These are phyloP conservation scores for Aphaenogaster rudis DNA, from an alignment of 1,140 invertebrate species.

Conservation along the genomic window DNA sequence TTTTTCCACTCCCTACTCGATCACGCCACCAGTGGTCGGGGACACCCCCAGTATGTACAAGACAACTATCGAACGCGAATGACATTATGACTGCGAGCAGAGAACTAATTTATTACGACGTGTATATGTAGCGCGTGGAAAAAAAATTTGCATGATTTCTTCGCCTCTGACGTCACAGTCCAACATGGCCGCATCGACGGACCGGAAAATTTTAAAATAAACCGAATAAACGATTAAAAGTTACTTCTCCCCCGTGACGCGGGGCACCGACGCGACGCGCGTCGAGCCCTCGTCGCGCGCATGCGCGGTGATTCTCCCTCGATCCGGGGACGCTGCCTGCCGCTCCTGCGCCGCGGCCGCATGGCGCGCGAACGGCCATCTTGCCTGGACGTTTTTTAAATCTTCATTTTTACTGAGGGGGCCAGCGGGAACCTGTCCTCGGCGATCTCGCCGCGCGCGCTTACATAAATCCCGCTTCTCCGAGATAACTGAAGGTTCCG, in stretches of 20 bases:
- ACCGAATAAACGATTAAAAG: constrained; percentile 35
- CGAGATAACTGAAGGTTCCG: neutral
- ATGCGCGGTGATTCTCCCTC: neutral
- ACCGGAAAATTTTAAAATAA: neutral
- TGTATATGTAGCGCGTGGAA: neutral
- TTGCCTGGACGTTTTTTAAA: constrained; percentile 67
- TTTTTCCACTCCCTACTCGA: neutral
- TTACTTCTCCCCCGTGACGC: constrained; percentile 7
- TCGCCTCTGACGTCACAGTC: constrained; percentile 1
- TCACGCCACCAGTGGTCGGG: neutral
- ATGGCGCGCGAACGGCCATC: constrained; percentile 69
- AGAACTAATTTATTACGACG: constrained; percentile 2
- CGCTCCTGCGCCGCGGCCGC: constrained; percentile 21
- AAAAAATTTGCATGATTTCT: neutral
- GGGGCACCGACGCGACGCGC: neutral
- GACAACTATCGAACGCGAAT: constrained; percentile 3
- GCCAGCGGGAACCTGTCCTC: neutral
- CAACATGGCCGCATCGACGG: neutral
- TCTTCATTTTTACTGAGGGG: constrained; percentile 30
- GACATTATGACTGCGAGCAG: neutral
- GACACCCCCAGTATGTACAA: neutral
- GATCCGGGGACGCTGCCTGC: neutral
- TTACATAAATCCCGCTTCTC: constrained; percentile 22
- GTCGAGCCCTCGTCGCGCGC: neutral
- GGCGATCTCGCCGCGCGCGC: neutral